phyloP scores from a whole-genome alignment of 2,113 vertebrate genomes.

The Cyprinodon brontotheroides region DNA sequence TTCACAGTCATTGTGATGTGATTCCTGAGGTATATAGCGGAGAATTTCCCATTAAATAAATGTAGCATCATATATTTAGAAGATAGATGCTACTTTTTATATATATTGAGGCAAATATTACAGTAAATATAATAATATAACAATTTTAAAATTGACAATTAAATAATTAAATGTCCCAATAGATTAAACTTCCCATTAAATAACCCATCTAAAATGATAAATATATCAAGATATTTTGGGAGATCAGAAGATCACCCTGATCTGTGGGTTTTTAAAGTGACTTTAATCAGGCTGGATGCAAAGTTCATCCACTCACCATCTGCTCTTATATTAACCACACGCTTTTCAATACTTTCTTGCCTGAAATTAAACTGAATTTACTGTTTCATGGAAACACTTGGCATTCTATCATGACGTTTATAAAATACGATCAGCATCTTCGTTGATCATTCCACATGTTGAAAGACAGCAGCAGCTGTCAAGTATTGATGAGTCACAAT shows the following conservation, averaged over 20 bases:
- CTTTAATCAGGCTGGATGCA: neutral
- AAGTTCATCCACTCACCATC: neutral
- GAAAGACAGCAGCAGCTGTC: constrained; percentile 37
- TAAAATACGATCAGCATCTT: constrained; percentile 23
- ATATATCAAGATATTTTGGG: too few relatives aligned
- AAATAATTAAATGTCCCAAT: too few relatives aligned
- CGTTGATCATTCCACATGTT: constrained; percentile 35
- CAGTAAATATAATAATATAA: too few relatives aligned
- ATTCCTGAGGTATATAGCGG: too few relatives aligned
- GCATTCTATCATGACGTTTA: constrained; percentile 2
- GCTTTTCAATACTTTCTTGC: neutral
- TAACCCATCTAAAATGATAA: too few relatives aligned
- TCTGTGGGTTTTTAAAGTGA: neutral
- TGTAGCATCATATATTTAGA: too few relatives aligned
- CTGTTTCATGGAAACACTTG: constrained; percentile 5
- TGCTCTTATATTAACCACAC: neutral
- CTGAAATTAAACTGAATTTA: neutral
- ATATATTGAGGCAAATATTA: too few relatives aligned
- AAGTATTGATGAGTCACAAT: constrained; percentile 47
- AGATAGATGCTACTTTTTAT: too few relatives aligned
- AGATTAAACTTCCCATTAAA: too few relatives aligned
- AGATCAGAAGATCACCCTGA: neutral
- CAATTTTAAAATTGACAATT: too few relatives aligned
- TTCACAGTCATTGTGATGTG: too few relatives aligned
- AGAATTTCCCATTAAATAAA: too few relatives aligned